Base-by-base conservation (phyloP, 2,888 invertebrate species). In the Epirrhoe tristata region DNA sequence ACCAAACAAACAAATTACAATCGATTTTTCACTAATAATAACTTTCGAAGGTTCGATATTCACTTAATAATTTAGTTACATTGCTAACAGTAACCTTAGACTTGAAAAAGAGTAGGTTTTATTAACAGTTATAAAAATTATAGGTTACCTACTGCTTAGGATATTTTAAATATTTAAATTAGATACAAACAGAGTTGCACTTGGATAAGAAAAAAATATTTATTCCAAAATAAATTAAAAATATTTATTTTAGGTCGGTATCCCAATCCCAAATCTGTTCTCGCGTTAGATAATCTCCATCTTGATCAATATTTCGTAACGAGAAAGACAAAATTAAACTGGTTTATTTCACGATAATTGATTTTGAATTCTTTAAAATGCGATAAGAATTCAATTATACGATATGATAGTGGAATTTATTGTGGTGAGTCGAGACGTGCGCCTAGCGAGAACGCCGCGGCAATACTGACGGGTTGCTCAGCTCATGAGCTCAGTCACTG, bases 391-490 rank as follows among this genome's bases (percentile, higher is more conserved):
- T 56, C 5, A 62, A 55, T 62, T 48, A 55, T 10, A 54, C 46
- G 60, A 34, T 51, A 24, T 36, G 36, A 48, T 54, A 54, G 5
- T 39, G 43, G 24, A 5, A 10, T 14, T 36, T 16, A 10, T 31
- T 4, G n/a, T 16, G 17, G 12, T 14, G 7, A 16, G 6, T 12
- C 12, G 12, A 54, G 60, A 75, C 81, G 70, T 71, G 80, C 86
- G 86, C 85, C 86, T 83, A 81, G 53, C 65, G 57, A 74, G 55
- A 78, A 60, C n/a, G 76, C 72, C 77, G 46, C 82, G 79, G 86
- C 88, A 85, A 83, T 14, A 87, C 87, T 88, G 86, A 24, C 16
- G 51, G 59, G 52, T 52, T 43, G 59, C 52, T 51, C 17, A 43
- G 48, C 14, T n/a, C 7, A 12, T n/a, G n/a, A n/a, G 39, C 39